Percentiles rank a stretch among this genome's conserved stretches.
Conservation (phyloP, 2,797 vertebrate species). For the Melanotaenia trifasciata region DNA sequence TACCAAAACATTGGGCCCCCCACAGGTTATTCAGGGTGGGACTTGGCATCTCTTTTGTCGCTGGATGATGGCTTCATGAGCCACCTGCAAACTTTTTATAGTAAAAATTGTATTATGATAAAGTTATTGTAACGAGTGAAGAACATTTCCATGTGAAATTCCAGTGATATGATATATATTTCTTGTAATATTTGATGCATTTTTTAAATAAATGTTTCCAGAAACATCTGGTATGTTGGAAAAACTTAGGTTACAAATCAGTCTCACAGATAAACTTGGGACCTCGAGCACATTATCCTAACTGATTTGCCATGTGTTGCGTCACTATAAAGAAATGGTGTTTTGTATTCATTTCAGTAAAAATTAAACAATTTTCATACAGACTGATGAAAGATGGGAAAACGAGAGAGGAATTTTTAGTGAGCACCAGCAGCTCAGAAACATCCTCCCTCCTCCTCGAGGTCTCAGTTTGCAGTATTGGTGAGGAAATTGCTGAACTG, state of each 20-base stretch:
- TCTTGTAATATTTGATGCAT: background rate
- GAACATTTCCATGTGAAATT: background rate
- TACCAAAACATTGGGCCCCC: background rate
- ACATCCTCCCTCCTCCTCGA: background rate
- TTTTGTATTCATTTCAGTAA: background rate
- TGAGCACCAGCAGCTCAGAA: background rate
- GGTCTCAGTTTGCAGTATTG: background rate
- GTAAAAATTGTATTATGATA: background rate
- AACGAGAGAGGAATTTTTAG: background rate
- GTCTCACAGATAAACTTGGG: background rate
- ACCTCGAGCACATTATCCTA: background rate
- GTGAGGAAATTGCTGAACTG: background rate
- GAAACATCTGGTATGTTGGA: background rate
- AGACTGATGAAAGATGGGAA: background rate
- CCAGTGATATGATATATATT: no score
- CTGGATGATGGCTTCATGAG: background rate
- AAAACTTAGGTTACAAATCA: background rate
- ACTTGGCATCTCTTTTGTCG: no score
- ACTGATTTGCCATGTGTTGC: constrained; percentile 6
- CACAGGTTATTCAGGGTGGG: no score
- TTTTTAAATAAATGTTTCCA: background rate
- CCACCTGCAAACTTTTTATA: background rate
- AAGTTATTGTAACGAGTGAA: background rate
- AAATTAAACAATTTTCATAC: background rate
- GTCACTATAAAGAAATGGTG: background rate